Percentiles rank a stretch among this genome's conserved stretches.
Conservation (phyloP, 2,113 vertebrate genomes). For the mouse (Mus musculus) region GRCm39 chr11:88233501-88234000, state of each 20-base stretch:
- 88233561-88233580: slow-evolving; percentile 96
- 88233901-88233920: slow-evolving; percentile 93
- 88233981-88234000: slow-evolving; percentile 96
- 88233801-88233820: slow-evolving; percentile 95
- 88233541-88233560: slow-evolving; percentile 96
- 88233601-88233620: slow-evolving; percentile 93
- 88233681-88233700: slow-evolving; percentile 90
- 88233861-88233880: slow-evolving; percentile 99
- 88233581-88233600: slow-evolving; percentile 94
- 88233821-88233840: slow-evolving; percentile 98
- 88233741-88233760: slow-evolving; percentile 90
- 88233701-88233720: slow-evolving; percentile 90
- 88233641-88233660: slow-evolving; percentile 91
- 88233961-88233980: slow-evolving; percentile 92
- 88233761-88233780: slow-evolving; percentile 97
- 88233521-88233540: slow-evolving; percentile 93
- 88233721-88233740: slow-evolving; percentile 87
- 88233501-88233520: slow-evolving; percentile 94
- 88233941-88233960: slow-evolving; percentile 62
- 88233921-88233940: slow-evolving; percentile 90
- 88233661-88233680: slow-evolving; percentile 92
- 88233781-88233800: slow-evolving; percentile 92
- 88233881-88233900: slow-evolving; percentile 91
- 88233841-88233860: slow-evolving; percentile 96
- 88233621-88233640: slow-evolving; percentile 92